Evolutionary conservation across 1,140 invertebrate genomes (phyloP).

Genomic region (Hylaeus anthracinus): DNA sequence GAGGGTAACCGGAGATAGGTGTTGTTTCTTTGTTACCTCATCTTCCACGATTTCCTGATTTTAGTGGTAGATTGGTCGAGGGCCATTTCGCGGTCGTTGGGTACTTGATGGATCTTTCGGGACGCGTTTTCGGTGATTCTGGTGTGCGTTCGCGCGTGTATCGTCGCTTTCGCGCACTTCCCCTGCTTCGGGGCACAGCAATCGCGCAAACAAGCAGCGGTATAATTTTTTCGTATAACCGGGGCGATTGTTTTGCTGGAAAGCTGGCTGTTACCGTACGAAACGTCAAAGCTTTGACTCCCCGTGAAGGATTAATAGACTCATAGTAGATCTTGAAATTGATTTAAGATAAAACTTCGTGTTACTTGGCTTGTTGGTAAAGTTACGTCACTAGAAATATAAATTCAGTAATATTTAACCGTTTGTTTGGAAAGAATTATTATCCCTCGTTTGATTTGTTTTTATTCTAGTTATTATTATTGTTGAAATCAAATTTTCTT

Average conservation of each 20-base stretch:
- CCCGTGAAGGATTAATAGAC: background rate
- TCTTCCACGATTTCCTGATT: slow-evolving; percentile 54
- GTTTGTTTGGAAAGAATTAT: too few relatives aligned
- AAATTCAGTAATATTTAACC: too few relatives aligned
- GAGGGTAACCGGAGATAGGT: slow-evolving; percentile 6
- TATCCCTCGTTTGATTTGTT: too few relatives aligned
- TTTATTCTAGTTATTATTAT: too few relatives aligned
- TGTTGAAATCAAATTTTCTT: too few relatives aligned
- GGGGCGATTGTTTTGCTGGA: background rate
- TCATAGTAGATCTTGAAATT: too few relatives aligned
- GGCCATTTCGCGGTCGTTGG: slow-evolving; percentile 61
- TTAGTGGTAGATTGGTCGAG: slow-evolving; percentile 59
- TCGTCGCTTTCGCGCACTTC: background rate
- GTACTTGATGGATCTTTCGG: slow-evolving; percentile 63
- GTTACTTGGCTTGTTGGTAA: too few relatives aligned
- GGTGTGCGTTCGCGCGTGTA: background rate
- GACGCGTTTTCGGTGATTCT: slow-evolving; percentile 42
- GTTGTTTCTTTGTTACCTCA: slow-evolving; percentile 44
- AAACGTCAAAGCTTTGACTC: slow-evolving; percentile 28
- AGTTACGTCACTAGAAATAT: too few relatives aligned
- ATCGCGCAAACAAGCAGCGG: background rate
- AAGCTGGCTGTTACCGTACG: slow-evolving; percentile 1
- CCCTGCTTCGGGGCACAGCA: background rate
- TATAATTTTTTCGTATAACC: slow-evolving; percentile 26
- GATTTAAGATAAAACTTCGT: too few relatives aligned